Conservation (phyloP, 2,888 invertebrate species). For the Galerucella pusilla region DNA sequence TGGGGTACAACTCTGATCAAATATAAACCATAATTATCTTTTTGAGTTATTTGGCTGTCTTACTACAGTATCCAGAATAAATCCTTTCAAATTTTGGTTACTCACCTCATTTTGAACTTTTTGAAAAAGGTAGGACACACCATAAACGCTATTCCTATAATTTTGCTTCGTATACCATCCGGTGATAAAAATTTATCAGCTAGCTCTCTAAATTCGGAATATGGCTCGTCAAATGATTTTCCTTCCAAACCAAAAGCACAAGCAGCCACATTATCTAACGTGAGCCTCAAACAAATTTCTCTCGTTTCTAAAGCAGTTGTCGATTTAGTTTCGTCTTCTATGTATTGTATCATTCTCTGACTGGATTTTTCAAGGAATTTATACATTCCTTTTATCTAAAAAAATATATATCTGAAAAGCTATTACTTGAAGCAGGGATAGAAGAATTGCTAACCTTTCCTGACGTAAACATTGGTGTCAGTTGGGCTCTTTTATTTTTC, state of each 20-base stretch:
- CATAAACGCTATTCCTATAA: constrained; percentile 8
- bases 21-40: background rate
- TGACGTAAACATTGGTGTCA: constrained; percentile 67
- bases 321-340: constrained; percentile 59
- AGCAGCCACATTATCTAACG: constrained; percentile 64
- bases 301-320: constrained; percentile 59
- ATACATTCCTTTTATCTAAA: constrained; percentile 66
- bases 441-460: constrained; percentile 58
- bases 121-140: constrained; percentile 37
- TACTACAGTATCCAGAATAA: no score
- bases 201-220: constrained; percentile 52
- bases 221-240: constrained; percentile 58
- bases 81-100: background rate
- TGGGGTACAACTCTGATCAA: constrained; percentile 55
- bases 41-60: no score
- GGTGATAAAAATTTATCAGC: constrained; percentile 47
- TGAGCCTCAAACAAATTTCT: constrained; percentile 55
- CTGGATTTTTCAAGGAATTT: constrained; percentile 65
- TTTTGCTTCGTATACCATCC: constrained; percentile 7
- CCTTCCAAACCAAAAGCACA: constrained; percentile 66
- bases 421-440: background rate
- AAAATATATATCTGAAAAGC: constrained; percentile 16
- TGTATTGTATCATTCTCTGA: constrained; percentile 61
- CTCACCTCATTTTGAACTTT: constrained; percentile 37
- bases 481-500: constrained; percentile 65